Conservation (phyloP, 1,140 invertebrate genomes). For the Ceratina japonica region DNA sequence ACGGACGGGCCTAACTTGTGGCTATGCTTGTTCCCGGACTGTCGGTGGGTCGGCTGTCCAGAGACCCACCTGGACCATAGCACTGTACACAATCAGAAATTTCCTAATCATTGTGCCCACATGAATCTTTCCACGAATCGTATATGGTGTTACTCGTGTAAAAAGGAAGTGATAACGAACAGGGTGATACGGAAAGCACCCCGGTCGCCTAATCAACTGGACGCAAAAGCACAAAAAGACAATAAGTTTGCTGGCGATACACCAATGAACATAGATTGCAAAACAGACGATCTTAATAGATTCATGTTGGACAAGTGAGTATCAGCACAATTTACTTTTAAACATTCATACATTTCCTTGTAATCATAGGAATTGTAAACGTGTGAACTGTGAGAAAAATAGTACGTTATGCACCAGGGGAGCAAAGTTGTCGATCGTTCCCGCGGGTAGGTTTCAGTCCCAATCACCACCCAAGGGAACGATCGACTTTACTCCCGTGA, state of each 20-base stretch:
- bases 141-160: constrained; percentile 93
- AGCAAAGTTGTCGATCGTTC: no score
- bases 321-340: not conserved
- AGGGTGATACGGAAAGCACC: constrained; percentile 67
- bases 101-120: constrained; percentile 87
- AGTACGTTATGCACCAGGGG: no score
- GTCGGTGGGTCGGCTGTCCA: constrained; percentile 89
- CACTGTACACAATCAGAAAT: constrained; percentile 86
- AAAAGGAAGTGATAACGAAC: constrained; percentile 84
- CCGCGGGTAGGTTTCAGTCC: no score
- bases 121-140: constrained; percentile 90
- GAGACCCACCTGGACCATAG: constrained; percentile 89
- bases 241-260: constrained; percentile 71
- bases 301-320: constrained; percentile 60
- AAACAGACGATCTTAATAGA: constrained; percentile 65
- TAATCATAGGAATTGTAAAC: no score
- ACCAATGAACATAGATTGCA: constrained; percentile 66
- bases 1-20: constrained; percentile 87
- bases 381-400: no score
- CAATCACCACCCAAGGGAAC: no score
- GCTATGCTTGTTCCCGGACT: constrained; percentile 89
- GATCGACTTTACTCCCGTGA: no score
- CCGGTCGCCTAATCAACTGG: constrained; percentile 73
- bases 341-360: not conserved
- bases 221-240: constrained; percentile 63